Conservation (phyloP, 2,797 vertebrate genomes). For the Pipistrellus pygmaeus region DNA sequence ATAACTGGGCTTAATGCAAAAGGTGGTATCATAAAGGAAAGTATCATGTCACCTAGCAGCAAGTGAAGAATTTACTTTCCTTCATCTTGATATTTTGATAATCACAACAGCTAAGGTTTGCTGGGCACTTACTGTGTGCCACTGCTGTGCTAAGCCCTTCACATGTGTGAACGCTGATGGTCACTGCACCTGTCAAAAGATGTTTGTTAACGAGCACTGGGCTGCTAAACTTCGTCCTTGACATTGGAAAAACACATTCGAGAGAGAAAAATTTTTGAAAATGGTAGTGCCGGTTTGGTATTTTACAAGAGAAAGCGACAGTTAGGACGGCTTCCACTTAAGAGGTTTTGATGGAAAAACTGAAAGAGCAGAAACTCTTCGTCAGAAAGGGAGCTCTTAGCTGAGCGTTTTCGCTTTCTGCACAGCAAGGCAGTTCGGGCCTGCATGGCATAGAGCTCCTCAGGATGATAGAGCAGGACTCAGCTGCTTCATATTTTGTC, state of each 20-base stretch:
- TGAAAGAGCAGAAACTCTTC: background rate
- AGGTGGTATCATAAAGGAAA: background rate
- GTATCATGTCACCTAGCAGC: background rate
- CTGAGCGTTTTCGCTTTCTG: conserved; percentile 10
- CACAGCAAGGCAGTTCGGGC: background rate
- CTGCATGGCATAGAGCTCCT: background rate
- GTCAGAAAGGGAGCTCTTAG: background rate
- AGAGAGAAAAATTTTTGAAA: background rate
- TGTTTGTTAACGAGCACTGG: conserved; percentile 38
- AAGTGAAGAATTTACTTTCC: background rate
- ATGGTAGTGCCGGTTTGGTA: background rate
- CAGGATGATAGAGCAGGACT: background rate
- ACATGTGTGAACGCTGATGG: background rate
- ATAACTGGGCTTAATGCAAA: conserved; percentile 5
- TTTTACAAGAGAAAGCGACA: background rate
- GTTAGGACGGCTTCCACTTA: background rate
- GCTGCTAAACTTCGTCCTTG: conserved; percentile 55
- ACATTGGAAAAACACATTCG: background rate
- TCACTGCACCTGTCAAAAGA: conserved; percentile 24
- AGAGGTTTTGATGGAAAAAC: conserved; percentile 34
- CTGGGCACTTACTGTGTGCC: background rate
- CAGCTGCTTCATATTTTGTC: background rate
- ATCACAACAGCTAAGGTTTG: background rate
- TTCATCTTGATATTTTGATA: background rate
- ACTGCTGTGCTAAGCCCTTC: background rate